phyloP scores from a whole-genome alignment of 1,140 invertebrate species.

The Laodelphax striatellus region DNA sequence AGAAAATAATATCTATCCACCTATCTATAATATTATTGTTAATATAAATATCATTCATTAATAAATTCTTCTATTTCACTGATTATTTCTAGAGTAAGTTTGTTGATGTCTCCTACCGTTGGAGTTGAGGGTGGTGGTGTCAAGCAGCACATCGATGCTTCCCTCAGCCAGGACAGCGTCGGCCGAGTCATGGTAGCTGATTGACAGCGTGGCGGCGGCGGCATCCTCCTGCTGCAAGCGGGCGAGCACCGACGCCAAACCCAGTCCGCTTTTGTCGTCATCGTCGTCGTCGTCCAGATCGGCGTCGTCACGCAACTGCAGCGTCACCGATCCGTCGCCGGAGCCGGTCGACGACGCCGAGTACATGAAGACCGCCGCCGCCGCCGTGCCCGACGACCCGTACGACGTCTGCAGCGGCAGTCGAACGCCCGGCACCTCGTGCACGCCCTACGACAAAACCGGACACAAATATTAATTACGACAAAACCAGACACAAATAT shows the following conservation, averaged over 20 bases:
- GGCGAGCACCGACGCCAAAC: constrained; percentile 29
- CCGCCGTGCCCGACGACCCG: constrained; percentile 22
- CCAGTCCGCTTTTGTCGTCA: constrained; percentile 25
- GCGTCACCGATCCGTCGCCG: constrained; percentile 35
- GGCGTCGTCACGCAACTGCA: constrained; percentile 39
- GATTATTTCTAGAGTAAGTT: no score
- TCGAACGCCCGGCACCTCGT: constrained; percentile 40
- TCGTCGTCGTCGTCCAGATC: constrained; percentile 26
- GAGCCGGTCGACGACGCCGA: constrained; percentile 25
- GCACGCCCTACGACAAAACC: constrained; percentile 33
- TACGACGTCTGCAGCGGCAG: constrained; percentile 39
- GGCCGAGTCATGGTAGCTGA: constrained; percentile 33
- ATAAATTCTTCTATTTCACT: no score
- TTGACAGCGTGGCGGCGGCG: constrained; percentile 33
- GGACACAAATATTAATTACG: background rate
- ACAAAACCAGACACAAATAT: no score
- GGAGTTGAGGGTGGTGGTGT: constrained; percentile 24
- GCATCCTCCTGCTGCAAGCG: constrained; percentile 36
- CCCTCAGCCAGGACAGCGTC: constrained; percentile 31
- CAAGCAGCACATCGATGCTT: constrained; percentile 33
- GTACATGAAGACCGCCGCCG: constrained; percentile 39
- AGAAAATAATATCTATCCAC: no score
- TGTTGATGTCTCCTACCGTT: constrained; percentile 18
- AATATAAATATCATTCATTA: no score
- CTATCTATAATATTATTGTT: no score